Percentiles rank a stretch among this genome's conserved stretches.
phyloP scores from a whole-genome alignment of 37 sponge, comb jelly and placozoan genomes.

The Aplysina aerophoba region DNA sequence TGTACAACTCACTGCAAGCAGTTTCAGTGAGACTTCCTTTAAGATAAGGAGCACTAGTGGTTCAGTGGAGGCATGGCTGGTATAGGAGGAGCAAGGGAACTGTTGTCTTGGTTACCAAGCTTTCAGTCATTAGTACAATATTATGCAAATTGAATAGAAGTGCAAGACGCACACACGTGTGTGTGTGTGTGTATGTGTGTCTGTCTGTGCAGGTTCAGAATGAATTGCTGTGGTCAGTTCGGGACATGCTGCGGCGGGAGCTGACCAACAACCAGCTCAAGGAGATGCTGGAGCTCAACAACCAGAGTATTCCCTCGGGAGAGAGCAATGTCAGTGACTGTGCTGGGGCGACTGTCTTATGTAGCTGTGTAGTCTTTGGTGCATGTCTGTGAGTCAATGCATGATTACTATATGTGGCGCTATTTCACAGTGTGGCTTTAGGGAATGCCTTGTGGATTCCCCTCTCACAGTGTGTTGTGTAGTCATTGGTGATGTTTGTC shows the following conservation, averaged over 20 bases:
- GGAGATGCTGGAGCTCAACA: slow-evolving; percentile 67
- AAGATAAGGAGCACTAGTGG: no score
- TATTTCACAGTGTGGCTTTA: neutral
- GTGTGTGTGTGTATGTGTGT: no score
- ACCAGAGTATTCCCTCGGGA: slow-evolving; percentile 69
- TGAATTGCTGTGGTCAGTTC: slow-evolving; percentile 72
- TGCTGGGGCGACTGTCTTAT: neutral
- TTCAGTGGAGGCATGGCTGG: no score
- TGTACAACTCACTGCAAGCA: no score
- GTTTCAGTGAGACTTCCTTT: no score
- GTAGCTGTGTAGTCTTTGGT: neutral
- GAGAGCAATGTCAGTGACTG: slow-evolving; percentile 64
- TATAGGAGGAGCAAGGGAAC: neutral
- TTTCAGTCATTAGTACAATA: no score
- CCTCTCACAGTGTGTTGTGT: neutral
- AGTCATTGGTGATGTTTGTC: neutral
- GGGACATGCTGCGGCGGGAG: slow-evolving; percentile 62
- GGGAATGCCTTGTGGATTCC: neutral
- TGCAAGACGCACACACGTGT: no score
- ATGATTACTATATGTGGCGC: neutral
- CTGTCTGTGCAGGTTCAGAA: slow-evolving; percentile 74
- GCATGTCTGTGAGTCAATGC: neutral
- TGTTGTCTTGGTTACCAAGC: neutral
- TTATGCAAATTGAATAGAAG: no score
- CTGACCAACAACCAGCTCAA: slow-evolving; percentile 54